Evolutionary conservation across 2,113 vertebrate species (phyloP).

Genomic region (Anguilla rostrata): DNA sequence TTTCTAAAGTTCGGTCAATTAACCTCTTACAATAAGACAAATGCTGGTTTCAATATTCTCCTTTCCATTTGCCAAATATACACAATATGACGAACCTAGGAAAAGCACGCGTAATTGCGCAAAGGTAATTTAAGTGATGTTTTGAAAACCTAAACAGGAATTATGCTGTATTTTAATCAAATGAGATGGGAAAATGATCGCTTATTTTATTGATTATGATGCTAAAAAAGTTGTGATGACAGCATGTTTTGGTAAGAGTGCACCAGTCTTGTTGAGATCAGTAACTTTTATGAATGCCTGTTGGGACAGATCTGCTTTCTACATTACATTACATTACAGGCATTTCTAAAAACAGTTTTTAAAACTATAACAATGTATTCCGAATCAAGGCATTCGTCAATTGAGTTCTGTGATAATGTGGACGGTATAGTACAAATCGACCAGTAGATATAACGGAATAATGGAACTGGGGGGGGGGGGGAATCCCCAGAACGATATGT

Average conservation of each 20-base stretch:
- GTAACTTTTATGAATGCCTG: background rate
- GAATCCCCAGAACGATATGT: slow-evolving; percentile 5
- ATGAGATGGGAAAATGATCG: no score
- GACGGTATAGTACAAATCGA: background rate
- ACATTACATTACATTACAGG: no score
- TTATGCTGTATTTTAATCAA: background rate
- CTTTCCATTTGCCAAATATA: background rate
- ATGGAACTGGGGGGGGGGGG: background rate
- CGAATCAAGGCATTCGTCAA: background rate
- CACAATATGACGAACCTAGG: background rate
- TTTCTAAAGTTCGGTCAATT: background rate
- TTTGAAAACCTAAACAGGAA: no score
- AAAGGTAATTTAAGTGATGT: background rate
- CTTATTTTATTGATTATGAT: background rate
- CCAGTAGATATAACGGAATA: background rate
- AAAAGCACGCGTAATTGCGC: background rate
- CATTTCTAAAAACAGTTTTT: background rate
- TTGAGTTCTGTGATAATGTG: background rate
- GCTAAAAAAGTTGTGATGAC: background rate
- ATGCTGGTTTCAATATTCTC: background rate
- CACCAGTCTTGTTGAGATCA: background rate
- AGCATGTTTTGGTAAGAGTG: background rate
- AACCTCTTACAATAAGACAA: background rate
- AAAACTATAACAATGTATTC: background rate
- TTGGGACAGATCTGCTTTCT: background rate